A percentile compares a stretch with the other conserved stretches of the same genome.
phyloP scores from a whole-genome alignment of 2,113 vertebrate species.

The Poeciliopsis turrubarensis region DNA sequence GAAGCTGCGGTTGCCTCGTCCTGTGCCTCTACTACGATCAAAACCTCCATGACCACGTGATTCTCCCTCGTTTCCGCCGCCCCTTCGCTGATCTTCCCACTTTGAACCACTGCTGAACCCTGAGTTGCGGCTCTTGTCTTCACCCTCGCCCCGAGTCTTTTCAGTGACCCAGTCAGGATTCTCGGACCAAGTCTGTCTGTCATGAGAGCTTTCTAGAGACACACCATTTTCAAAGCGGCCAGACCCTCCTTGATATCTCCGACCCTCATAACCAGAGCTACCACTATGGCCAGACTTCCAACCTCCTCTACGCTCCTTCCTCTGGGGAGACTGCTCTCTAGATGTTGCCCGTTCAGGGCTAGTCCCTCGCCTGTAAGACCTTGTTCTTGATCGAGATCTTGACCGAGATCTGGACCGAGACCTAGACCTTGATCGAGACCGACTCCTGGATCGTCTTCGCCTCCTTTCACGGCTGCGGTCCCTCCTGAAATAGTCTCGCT shows the following conservation, averaged over 20 bases:
- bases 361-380: constrained; percentile 82
- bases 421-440: constrained; percentile 68
- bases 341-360: constrained; percentile 83
- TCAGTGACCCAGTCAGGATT: constrained; percentile 93
- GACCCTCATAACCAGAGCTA: constrained; percentile 77
- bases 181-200: constrained; percentile 80
- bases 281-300: constrained; percentile 56
- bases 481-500: constrained; percentile 76
- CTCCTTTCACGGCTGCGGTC: constrained; percentile 86
- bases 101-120: constrained; percentile 73
- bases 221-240: constrained; percentile 72
- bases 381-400: constrained; percentile 82
- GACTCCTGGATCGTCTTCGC: constrained; percentile 83
- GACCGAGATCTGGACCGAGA: constrained; percentile 81
- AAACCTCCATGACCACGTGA: constrained; percentile 77
- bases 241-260: constrained; percentile 81
- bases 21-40: constrained; percentile 80
- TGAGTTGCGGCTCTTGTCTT: constrained; percentile 80
- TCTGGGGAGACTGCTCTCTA: constrained; percentile 84
- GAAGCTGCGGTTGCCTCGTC: constrained; percentile 67
- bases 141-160: constrained; percentile 81
- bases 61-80: constrained; percentile 72
- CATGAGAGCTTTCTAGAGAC: constrained; percentile 77
- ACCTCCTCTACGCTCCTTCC: constrained; percentile 82
- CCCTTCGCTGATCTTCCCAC: constrained; percentile 81